Percentiles rank a stretch among this genome's conserved stretches.
Conservation (phyloP, 2,888 invertebrate genomes). For the Agonopterix heracliana region DNA sequence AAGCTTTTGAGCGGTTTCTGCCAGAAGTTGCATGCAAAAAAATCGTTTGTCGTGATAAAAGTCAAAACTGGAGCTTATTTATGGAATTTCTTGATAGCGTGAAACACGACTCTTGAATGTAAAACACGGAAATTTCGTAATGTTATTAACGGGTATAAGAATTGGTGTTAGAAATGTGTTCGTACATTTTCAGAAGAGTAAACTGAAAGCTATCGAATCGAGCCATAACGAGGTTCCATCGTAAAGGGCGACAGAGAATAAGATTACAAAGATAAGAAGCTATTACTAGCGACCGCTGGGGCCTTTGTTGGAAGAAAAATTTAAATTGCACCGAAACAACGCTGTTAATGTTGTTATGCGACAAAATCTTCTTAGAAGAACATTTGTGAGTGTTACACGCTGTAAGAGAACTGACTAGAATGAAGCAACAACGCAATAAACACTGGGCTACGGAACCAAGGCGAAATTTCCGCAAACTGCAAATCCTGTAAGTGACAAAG, state of each 20-base stretch:
- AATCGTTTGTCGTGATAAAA: conserved; percentile 10
- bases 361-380: too few species aligned
- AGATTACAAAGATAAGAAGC: conserved; percentile 43
- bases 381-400: too few species aligned
- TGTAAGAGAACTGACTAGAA: background rate
- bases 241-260: conserved; percentile 37
- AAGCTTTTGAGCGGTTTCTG: background rate
- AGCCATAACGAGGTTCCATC: conserved; percentile 35
- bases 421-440: background rate
- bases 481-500: conserved; percentile 42
- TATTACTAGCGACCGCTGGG: conserved; percentile 24
- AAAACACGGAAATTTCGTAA: background rate
- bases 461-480: conserved; percentile 23
- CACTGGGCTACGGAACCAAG: conserved; percentile 7
- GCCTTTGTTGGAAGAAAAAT: conserved; percentile 41
- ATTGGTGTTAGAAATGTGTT: too few species aligned
- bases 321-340: conserved; percentile 31
- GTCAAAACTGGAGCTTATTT: conserved; percentile 10
- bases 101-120: conserved; percentile 11
- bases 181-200: background rate
- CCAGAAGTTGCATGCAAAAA: conserved; percentile 11
- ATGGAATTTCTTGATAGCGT: conserved; percentile 14
- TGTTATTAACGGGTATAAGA: background rate
- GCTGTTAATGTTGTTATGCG: background rate
- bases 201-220: background rate